These are phyloP conservation scores for Lamproptera curius DNA, from an alignment of 2,888 invertebrate genomes.

Conservation along the genomic window DNA sequence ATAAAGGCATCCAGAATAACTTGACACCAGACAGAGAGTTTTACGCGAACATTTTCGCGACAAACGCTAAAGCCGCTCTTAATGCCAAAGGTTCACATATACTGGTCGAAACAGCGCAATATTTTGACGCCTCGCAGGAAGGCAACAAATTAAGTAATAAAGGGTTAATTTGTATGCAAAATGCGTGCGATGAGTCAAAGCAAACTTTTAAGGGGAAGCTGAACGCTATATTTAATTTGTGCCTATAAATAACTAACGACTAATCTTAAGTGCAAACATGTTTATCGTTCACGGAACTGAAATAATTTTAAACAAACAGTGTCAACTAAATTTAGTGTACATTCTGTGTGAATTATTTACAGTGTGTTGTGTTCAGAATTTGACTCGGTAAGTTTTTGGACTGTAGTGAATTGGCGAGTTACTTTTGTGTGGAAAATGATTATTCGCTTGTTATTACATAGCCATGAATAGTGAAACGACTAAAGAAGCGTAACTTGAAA, in stretches of 20 bases:
- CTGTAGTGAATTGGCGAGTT: background rate
- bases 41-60: constrained; percentile 9
- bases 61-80: constrained; percentile 15
- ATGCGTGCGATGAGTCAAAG: constrained; percentile 44
- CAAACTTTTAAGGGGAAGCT: constrained; percentile 30
- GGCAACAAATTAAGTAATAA: constrained; percentile 67
- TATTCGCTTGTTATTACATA: background rate
- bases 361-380: background rate
- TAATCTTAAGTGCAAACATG: constrained; percentile 6
- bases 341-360: background rate
- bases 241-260: background rate
- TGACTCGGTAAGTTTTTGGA: background rate
- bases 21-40: constrained; percentile 29
- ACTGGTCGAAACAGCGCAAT: constrained; percentile 42
- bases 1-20: constrained; percentile 47
- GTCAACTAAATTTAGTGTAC: background rate
- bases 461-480: too few species aligned
- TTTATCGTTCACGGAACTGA: constrained; percentile 14
- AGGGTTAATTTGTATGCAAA: constrained; percentile 57
- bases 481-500: too few species aligned
- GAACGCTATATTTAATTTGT: background rate
- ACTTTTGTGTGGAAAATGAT: background rate
- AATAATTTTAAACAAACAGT: constrained; percentile 9
- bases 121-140: constrained; percentile 63
- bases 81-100: constrained; percentile 27